These are phyloP conservation scores for Dicyrtomina minuta DNA, from an alignment of 2,888 invertebrate species.

Conservation along the genomic window DNA sequence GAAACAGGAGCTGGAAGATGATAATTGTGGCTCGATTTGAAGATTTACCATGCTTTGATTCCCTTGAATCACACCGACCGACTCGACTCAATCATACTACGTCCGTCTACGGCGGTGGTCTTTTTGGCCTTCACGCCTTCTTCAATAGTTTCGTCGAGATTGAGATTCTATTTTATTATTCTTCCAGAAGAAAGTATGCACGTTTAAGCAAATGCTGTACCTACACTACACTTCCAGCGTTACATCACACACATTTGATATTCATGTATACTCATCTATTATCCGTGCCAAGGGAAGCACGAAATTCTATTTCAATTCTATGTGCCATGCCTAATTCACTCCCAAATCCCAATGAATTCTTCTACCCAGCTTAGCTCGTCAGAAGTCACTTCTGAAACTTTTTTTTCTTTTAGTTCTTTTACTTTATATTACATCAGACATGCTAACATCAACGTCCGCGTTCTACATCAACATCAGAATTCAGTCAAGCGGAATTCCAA, in stretches of 20 bases:
- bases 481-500: no score
- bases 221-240: slow-evolving; percentile 15
- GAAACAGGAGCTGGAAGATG: slow-evolving; percentile 17
- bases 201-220: neutral
- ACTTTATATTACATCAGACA: no score
- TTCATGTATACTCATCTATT: slow-evolving; percentile 6
- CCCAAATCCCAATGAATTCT: no score
- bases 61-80: slow-evolving; percentile 28
- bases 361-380: no score
- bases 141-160: slow-evolving; percentile 25
- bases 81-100: slow-evolving; percentile 19
- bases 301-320: slow-evolving; percentile 7
- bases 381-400: no score
- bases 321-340: neutral
- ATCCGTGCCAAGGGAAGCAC: slow-evolving; percentile 20
- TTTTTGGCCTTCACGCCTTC: slow-evolving; percentile 28
- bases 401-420: no score
- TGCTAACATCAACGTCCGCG: no score
- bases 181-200: neutral
- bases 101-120: slow-evolving; percentile 30
- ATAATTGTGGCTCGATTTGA: slow-evolving; percentile 28
- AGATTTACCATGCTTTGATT: slow-evolving; percentile 37
- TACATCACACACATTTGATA: neutral
- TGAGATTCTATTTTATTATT: neutral
- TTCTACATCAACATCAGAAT: no score